Evolutionary conservation across 2,113 vertebrate species (phyloP), one percentile per base, ranked within the genome.

Genomic region (Abramis brama): DNA sequence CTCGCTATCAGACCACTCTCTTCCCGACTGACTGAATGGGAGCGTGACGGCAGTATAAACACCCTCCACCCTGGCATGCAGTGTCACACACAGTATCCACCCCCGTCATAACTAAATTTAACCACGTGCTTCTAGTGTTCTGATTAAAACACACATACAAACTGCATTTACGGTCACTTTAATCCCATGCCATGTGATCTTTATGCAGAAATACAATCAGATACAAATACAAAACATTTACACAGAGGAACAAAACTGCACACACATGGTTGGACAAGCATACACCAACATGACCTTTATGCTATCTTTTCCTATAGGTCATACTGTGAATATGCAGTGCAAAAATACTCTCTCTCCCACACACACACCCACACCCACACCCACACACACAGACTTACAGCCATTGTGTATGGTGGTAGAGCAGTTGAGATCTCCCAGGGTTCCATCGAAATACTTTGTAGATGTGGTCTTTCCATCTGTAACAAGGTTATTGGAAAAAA

Each of bases 51-150:
- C 30, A 33, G 33, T 83, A 68, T 57, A 79, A 84, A 68, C 50
- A 13, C 62, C 83, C 85, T 71, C 59, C 33, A 19, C 57, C 4
- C 30, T 84, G 84, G 75, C 36, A 83, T 74, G 30, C 66, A 74
- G 52, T 83, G 66, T 83, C 30, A 59, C 25, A 74, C 76, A 81
- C 27, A 62, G n/a, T 47, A 9, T 74, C 62, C 70, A 33, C 23
- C 55, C 83, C 45, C 52, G 25, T 43, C 66, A 74, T 59, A 74
- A 73, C 82, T 83, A 83, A 83, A 83, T 83, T 71, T 83, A 71
- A 82, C 45, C 66, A 19, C 47, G 1, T 70, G 45, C 47, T 71
- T 52, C 11, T 68, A 82, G 52, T 60, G 30, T 79, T 60, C 77
- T 6, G 66, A 57, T 47, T 50, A 66, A 25, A 64, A 62, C 27